Base-by-base conservation (phyloP, 35 echinoderm and acorn worm genomes). In the Stichopus chloronotus region DNA sequence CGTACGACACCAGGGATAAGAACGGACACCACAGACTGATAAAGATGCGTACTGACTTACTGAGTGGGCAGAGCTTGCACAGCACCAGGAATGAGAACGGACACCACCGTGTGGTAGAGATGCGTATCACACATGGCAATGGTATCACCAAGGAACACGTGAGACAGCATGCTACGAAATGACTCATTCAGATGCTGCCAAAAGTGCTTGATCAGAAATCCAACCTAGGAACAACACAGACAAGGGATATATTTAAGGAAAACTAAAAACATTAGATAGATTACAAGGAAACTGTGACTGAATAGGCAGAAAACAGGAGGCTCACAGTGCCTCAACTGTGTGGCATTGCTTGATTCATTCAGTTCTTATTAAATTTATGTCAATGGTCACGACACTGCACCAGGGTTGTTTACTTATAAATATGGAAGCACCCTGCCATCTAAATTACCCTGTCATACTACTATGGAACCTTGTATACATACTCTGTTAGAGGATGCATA, bases 21-120 rank as follows among this genome's bases (percentile, higher is more conserved):
- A 0, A 98, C 65, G 3, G 72, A 78, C 12, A 92, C 78, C 4
- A 98, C 92, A 52, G 92, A 95, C 20, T 98, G 94, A 43, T 19
- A 74, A 74, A 7, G 69, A 20, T 65, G 61, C 61, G 7, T 16
- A 56, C 10, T 53, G 8, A 85, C 86, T 84, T 92, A 95, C 96
- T 90, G 92, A 81, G 88, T 63, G 52, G 94, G 94, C 8, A 98
- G 69, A 10, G 86, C 88, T 25, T 92, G 92, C 8, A 95, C 88
- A 9, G 94, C 92, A 4, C 92, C 94, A 12, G 94, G 96, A 14
- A 98, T 93, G 52, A 98, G 92, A 0, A 98, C 78, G 5, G 72
- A 78, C 12, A 92, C 78, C 4, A 98, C 92, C 52, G 92, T 98
- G 43, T 98, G 94, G 76, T 98, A 98, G 10, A 98, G 92, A 30